These are phyloP conservation scores for Ailurus styani DNA, from an alignment of 2,113 vertebrate genomes.

Conservation along the genomic window DNA sequence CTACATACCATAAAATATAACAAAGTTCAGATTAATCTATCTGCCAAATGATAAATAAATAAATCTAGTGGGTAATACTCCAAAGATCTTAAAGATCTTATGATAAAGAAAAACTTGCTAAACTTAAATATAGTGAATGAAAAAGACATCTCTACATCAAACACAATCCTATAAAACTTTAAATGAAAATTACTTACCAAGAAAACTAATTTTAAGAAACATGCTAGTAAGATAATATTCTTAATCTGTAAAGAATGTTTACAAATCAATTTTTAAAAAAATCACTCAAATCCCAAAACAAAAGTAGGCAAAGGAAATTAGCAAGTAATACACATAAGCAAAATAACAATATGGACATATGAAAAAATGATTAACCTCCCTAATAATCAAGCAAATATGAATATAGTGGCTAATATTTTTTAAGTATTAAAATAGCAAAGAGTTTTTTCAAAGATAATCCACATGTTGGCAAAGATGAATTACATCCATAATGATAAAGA, in stretches of 20 bases:
- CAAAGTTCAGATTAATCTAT: background rate
- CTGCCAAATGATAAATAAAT: background rate
- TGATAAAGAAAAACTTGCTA: background rate
- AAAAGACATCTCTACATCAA: background rate
- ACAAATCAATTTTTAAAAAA: slow-evolving; percentile 26
- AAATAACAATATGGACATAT: background rate
- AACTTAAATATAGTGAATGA: background rate
- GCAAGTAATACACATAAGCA: slow-evolving; percentile 18
- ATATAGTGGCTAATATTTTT: slow-evolving; percentile 50
- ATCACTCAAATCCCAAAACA: background rate
- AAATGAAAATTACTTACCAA: background rate
- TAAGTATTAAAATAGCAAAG: slow-evolving; percentile 22
- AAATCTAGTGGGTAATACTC: background rate
- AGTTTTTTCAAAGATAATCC: slow-evolving; percentile 23
- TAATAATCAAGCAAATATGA: slow-evolving; percentile 10
- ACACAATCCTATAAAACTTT: background rate
- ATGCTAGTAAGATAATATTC: background rate
- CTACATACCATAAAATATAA: background rate
- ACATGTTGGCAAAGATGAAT: background rate
- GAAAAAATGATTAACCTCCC: background rate
- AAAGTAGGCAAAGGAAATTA: background rate
- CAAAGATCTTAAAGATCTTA: background rate
- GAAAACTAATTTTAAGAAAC: background rate
- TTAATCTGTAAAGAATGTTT: slow-evolving; percentile 1
- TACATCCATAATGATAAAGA: background rate